These are phyloP conservation scores for Pseudorasbora parva DNA, from an alignment of 2,113 vertebrate genomes.

Conservation along the genomic window DNA sequence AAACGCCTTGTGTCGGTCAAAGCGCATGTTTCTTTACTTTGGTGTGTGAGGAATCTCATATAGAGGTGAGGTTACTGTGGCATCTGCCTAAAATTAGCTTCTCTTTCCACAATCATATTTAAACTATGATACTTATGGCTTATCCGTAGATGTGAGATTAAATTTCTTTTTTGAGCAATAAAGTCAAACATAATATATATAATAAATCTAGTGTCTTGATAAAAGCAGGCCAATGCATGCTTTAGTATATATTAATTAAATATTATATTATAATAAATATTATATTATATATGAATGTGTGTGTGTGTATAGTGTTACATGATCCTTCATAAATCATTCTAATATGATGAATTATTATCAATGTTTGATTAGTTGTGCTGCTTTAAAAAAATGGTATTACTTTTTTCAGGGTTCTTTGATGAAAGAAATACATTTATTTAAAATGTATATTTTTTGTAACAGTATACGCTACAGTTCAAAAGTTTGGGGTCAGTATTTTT, in stretches of 20 bases:
- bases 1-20: conserved; percentile 11
- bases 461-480: too few relatives aligned
- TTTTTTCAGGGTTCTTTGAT: too few relatives aligned
- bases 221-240: neutral
- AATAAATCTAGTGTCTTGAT: neutral
- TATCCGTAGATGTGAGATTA: conserved; percentile 46
- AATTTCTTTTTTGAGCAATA: conserved; percentile 67
- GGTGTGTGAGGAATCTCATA: conserved; percentile 74
- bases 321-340: too few relatives aligned
- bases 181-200: conserved; percentile 55
- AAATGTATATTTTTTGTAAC: too few relatives aligned
- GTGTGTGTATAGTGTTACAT: too few relatives aligned
- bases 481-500: too few relatives aligned
- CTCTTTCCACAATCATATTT: conserved; percentile 69
- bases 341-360: too few relatives aligned
- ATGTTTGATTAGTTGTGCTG: too few relatives aligned
- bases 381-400: too few relatives aligned
- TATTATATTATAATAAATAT: too few relatives aligned
- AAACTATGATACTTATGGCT: conserved; percentile 64
- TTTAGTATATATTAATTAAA: neutral
- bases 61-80: conserved; percentile 50
- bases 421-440: too few relatives aligned
- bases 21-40: conserved; percentile 31
- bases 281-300: too few relatives aligned
- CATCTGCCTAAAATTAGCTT: conserved; percentile 63